phyloP scores from a whole-genome alignment of 1,140 invertebrate species.

The Halyomorpha halys region DNA sequence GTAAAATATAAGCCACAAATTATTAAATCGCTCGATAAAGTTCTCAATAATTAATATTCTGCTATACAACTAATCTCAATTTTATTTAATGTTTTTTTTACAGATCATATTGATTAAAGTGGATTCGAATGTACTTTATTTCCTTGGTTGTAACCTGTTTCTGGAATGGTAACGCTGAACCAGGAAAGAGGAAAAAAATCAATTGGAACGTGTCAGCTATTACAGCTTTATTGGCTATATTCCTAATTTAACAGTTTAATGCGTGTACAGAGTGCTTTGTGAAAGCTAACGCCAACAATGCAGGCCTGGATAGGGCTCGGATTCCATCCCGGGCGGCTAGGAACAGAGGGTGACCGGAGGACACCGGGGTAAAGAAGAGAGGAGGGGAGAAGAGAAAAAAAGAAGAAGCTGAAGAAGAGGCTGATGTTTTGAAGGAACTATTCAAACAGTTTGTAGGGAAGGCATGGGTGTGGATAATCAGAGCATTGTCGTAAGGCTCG shows the following conservation, averaged over 20 bases:
- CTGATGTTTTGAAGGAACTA: slow-evolving; percentile 9
- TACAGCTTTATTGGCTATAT: neutral
- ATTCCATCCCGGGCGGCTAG: neutral
- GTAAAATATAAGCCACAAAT: no score
- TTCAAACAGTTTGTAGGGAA: slow-evolving; percentile 11
- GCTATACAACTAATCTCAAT: no score
- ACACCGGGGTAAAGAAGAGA: neutral
- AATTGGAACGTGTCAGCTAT: no score
- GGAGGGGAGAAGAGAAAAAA: neutral
- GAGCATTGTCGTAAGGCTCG: neutral
- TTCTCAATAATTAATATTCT: no score
- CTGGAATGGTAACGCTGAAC: no score
- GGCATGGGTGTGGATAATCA: slow-evolving; percentile 12
- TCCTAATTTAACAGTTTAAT: slow-evolving; percentile 11
- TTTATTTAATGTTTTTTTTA: no score
- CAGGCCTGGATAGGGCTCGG: neutral
- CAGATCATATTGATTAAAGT: no score
- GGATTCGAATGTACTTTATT: no score
- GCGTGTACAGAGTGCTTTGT: slow-evolving; percentile 6
- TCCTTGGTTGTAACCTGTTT: no score
- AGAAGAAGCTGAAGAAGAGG: neutral
- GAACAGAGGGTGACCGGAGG: neutral
- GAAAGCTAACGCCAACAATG: slow-evolving; percentile 1
- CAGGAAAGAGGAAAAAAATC: no score
- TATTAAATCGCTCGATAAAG: no score